Conservation (phyloP, 2,797 vertebrate genomes). For the Acanthornis magna region DNA sequence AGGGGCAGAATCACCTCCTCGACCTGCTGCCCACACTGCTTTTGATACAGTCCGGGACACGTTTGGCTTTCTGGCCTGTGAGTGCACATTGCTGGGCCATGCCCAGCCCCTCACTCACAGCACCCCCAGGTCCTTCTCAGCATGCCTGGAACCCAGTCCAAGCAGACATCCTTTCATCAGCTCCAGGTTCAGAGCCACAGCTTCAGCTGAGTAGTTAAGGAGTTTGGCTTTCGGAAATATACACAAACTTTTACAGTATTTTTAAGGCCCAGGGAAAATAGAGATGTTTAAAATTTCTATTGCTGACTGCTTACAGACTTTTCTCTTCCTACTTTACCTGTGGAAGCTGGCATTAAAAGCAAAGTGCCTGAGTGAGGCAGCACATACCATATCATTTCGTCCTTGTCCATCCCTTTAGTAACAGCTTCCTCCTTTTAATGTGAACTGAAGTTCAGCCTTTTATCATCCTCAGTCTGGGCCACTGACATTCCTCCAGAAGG, state of each 20-base stretch:
- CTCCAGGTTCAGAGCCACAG: neutral
- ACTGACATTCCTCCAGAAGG: accelerated
- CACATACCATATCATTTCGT: neutral
- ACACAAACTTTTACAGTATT: neutral
- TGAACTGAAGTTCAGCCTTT: neutral
- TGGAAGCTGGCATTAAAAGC: neutral
- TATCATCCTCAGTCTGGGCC: neutral
- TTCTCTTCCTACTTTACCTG: neutral
- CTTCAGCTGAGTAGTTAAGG: neutral
- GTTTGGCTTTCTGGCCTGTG: neutral
- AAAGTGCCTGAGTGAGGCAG: neutral
- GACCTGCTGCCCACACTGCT: neutral
- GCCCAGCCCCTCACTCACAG: neutral
- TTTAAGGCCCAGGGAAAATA: neutral
- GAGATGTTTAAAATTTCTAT: neutral
- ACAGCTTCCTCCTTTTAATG: neutral
- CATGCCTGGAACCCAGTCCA: neutral
- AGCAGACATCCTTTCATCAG: neutral
- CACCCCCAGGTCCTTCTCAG: neutral
- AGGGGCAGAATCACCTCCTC: neutral
- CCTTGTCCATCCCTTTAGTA: neutral
- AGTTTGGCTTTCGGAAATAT: neutral
- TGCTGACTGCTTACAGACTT: neutral
- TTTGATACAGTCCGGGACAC: neutral
- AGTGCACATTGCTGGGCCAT: too few relatives aligned